Percentiles rank a stretch among this genome's conserved stretches.
Conservation (phyloP, 2,888 invertebrate genomes). For the Troilus luridus region DNA sequence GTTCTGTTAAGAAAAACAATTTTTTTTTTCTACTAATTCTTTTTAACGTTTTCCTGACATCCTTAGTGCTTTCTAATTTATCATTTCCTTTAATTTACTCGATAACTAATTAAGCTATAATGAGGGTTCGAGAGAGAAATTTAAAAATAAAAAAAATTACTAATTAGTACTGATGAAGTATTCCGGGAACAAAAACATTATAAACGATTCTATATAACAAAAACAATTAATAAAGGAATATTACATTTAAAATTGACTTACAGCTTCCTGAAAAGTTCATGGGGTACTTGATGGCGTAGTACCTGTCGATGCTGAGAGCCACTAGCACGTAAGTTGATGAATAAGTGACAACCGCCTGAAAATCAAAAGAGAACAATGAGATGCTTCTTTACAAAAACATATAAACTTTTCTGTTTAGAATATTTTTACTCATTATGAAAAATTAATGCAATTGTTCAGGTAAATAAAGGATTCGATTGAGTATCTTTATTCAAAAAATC, state of each 20-base stretch:
- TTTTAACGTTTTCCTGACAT: not conserved
- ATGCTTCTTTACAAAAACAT: too few species aligned
- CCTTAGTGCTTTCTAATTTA: not conserved
- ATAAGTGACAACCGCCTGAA: conserved; percentile 88
- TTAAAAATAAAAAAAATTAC: not conserved
- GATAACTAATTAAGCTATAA: not conserved
- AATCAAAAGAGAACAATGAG: not conserved
- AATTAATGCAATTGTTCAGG: too few species aligned
- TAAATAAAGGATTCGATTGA: too few species aligned
- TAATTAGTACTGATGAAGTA: not conserved
- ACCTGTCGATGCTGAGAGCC: conserved; percentile 91
- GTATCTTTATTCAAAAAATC: too few species aligned
- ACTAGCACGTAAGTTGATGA: conserved; percentile 94
- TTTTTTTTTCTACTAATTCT: not conserved
- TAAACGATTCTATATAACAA: not conserved
- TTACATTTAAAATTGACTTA: conserved; percentile 73
- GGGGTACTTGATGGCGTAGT: conserved; percentile 93
- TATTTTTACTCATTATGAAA: too few species aligned
- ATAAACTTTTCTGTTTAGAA: too few species aligned
- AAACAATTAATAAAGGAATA: not conserved
- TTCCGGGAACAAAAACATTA: not conserved
- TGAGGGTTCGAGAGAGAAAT: not conserved
- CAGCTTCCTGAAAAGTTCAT: conserved; percentile 96
- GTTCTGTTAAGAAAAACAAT: not conserved
- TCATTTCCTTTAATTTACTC: not conserved